These are phyloP conservation scores for Notarius quadriscutis DNA, from an alignment of 2,113 vertebrate species.

Conservation along the genomic window DNA sequence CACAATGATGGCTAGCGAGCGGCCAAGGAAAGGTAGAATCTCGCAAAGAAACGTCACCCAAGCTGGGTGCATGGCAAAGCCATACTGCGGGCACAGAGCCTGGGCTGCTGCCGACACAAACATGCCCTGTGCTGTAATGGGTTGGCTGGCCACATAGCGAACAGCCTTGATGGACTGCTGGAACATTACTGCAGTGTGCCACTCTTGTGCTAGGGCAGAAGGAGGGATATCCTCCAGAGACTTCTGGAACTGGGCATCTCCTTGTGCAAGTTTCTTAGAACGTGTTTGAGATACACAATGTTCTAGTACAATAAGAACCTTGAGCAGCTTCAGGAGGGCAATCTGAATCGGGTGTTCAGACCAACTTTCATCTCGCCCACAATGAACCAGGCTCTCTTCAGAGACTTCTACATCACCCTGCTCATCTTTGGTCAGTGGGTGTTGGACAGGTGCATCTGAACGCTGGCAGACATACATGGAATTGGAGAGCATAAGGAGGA, in stretches of 20 bases:
- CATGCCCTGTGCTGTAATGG: slow-evolving; percentile 91
- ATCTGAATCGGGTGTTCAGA: slow-evolving; percentile 92
- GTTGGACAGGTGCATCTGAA: slow-evolving; percentile 54
- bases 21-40: slow-evolving; percentile 87
- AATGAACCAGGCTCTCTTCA: slow-evolving; percentile 84
- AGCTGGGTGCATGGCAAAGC: slow-evolving; percentile 89
- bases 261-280: slow-evolving; percentile 70
- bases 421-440: not conserved
- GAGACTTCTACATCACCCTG: slow-evolving; percentile 69
- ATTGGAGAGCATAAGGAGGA: slow-evolving; percentile 85
- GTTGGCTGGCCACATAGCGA: slow-evolving; percentile 85
- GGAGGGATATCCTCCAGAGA: not conserved
- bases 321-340: slow-evolving; percentile 89
- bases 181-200: slow-evolving; percentile 86
- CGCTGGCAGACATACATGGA: slow-evolving; percentile 90
- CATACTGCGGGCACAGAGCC: slow-evolving; percentile 87
- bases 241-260: slow-evolving; percentile 26
- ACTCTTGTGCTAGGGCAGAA: slow-evolving; percentile 83
- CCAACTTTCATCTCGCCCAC: slow-evolving; percentile 83
- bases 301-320: slow-evolving; percentile 88
- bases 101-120: slow-evolving; percentile 88
- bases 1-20: slow-evolving; percentile 89
- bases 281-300: slow-evolving; percentile 75
- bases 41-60: slow-evolving; percentile 89
- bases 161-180: slow-evolving; percentile 90